Percentiles rank a stretch among this genome's conserved stretches.
Evolutionary conservation across 2,888 invertebrate species (phyloP).

Genomic region (Osmoderma eremita): DNA sequence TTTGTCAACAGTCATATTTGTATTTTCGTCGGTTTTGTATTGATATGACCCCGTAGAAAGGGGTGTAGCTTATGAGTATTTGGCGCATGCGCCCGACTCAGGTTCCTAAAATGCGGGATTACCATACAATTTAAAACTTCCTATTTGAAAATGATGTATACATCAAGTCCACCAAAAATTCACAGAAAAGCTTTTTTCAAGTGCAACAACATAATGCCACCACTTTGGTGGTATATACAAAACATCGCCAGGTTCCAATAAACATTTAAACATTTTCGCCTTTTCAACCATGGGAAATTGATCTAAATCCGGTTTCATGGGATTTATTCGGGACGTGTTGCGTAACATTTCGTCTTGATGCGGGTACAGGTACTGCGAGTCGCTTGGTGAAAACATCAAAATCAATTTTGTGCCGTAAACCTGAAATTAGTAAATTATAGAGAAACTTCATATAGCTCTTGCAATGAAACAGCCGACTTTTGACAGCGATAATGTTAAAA

Average conservation of each 20-base stretch:
- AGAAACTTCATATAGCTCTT: not conserved
- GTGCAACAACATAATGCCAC: constrained; percentile 96
- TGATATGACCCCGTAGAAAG: no score
- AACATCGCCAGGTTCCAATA: constrained; percentile 86
- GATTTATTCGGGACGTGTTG: constrained; percentile 94
- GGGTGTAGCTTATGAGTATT: no score
- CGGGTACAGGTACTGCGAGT: constrained; percentile 80
- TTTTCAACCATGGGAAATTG: constrained; percentile 77
- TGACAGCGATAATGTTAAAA: no score
- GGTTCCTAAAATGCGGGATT: no score
- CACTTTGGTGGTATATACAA: constrained; percentile 94
- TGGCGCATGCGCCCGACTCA: no score
- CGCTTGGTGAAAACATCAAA: constrained; percentile 81
- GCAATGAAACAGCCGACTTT: no score
- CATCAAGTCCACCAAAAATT: constrained; percentile 90
- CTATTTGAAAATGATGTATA: no score
- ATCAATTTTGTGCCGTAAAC: constrained; percentile 90
- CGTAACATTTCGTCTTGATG: constrained; percentile 79
- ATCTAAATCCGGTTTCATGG: constrained; percentile 77
- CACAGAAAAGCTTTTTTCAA: constrained; percentile 92
- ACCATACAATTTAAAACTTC: no score
- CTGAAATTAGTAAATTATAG: constrained; percentile 60
- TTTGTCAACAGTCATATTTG: no score
- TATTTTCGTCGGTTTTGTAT: no score
- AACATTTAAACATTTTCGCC: constrained; percentile 74